Evolutionary conservation across 2,797 vertebrate genomes (phyloP), one percentile per base, ranked within the genome.

Genomic region (Phrynocephalus vlangalii): DNA sequence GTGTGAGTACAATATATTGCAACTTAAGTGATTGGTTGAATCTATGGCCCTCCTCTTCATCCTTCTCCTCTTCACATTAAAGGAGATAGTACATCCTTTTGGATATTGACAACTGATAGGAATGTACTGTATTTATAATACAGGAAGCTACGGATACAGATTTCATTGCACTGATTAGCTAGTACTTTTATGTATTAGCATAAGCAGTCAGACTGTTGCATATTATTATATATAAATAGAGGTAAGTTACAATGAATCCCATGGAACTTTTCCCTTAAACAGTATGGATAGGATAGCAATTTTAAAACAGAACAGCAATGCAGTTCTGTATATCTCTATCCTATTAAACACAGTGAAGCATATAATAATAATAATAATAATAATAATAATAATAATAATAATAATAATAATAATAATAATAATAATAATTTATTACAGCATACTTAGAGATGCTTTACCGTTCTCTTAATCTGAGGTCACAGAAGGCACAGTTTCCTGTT

Each of bases 1-100:
- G 15, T 84, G 68, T 88, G 88, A 28, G 11, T 84, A 88, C 10
- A 71, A 63, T 50, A 9, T 50, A 83, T 38, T 77, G 13, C 66
- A 77, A 33, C 18, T 16, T 86, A 79, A 77, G 48, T 28, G 15
- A 20, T 60, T 76, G 66, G 44, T 81, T 72, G 63, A 22, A 22
- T 60, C 28, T 73, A 11, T 10, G 18, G 20, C 2, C 33, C 24
- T 50, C 38, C n/a, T 48, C 44, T 44, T 6, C 67, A 3, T 30
- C 66, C 24, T 7, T 44, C 4, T 26, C 26, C 44, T 75, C n/a
- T 48, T 68, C 44, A 7, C 28, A 83, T 56, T 30, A n/a, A 77
- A n/a, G 1, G n/a, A 70, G 18, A 22, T 26, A 26, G 33, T n/a
- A 80, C 50, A 24, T 81, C 33, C 9, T 50, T 85, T 18, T 72